Base-by-base conservation (phyloP, 2,888 invertebrate species). In the Drosophila demipolita region DNA sequence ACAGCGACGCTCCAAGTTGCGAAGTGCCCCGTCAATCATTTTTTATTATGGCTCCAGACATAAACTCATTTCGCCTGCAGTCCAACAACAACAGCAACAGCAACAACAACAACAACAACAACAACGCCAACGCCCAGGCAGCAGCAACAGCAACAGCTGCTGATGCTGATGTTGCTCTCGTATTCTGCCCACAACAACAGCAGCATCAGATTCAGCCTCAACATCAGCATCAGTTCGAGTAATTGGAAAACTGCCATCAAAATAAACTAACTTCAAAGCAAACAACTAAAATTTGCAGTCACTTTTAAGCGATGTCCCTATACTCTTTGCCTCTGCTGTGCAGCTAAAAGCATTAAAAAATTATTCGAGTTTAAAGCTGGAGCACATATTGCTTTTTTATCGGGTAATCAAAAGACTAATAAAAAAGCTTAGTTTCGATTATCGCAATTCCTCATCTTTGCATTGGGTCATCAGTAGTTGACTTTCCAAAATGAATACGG, bases 41-140 rank as follows among this genome's bases (percentile, higher is more conserved):
- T 87, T 87, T 90, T 86, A 80, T 87, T 90, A 80, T 81, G 87
- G 78, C 89, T 66, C 75, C 90, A 86, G 90, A 90, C 87, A 86
- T 80, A 90, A 78, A 87, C 86, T 89, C 86, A 90, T 90, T 90
- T 88, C 83, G 78, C 80, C 78, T 89, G 85, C 87, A 81, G 75
- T 85, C 72, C 53, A 60, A 40, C 36, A 15, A n/a, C 35, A 15
- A 3, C 55, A 32, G 38, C 54, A 68, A 53, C 32, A 17, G 45
- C 66, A 58, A 38, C 26, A 32, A 49, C 68, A 73, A 62, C 66
- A 58, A 38, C 26, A 32, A 49, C 68, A 73, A 62, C 79, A 64
- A 82, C 58, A 67, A 68, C 74, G 79, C 75, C 84, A 77, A 84
- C 89, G 79, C 85, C 75, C 77, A 36, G 36, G 54, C 36, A 54